Conservation (phyloP, 2,797 vertebrate species). For the Macropus fuliginosus region DNA sequence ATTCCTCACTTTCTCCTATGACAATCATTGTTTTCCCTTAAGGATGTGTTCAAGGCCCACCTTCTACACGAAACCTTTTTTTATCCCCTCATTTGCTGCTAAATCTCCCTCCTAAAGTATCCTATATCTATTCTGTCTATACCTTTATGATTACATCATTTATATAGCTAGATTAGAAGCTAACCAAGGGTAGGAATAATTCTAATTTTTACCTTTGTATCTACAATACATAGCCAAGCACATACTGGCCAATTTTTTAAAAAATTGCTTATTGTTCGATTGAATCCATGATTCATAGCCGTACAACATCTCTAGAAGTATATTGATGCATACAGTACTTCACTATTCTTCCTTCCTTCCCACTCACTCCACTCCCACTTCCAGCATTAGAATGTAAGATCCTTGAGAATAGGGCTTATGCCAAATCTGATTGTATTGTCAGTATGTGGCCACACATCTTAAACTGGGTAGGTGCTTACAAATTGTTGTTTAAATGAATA, state of each 20-base stretch:
- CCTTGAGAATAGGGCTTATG: neutral
- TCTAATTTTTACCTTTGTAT: neutral
- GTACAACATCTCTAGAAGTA: neutral
- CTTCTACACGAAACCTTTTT: neutral
- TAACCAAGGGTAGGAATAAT: neutral
- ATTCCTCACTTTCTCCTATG: neutral
- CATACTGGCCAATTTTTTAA: neutral
- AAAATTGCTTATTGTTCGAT: neutral
- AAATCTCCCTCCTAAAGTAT: neutral
- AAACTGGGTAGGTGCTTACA: neutral
- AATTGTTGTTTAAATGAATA: neutral
- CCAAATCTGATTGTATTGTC: neutral
- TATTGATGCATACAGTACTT: neutral
- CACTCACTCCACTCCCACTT: neutral
- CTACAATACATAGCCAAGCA: neutral
- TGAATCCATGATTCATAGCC: neutral
- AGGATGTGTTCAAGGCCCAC: neutral
- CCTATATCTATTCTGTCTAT: neutral
- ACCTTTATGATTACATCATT: neutral
- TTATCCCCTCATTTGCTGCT: neutral
- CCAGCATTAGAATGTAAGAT: neutral
- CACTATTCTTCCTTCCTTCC: neutral
- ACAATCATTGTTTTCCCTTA: neutral
- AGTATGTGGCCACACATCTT: neutral
- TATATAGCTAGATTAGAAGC: neutral